Evolutionary conservation across 2,888 invertebrate genomes (phyloP).

Genomic region (Tortrix viridana): DNA sequence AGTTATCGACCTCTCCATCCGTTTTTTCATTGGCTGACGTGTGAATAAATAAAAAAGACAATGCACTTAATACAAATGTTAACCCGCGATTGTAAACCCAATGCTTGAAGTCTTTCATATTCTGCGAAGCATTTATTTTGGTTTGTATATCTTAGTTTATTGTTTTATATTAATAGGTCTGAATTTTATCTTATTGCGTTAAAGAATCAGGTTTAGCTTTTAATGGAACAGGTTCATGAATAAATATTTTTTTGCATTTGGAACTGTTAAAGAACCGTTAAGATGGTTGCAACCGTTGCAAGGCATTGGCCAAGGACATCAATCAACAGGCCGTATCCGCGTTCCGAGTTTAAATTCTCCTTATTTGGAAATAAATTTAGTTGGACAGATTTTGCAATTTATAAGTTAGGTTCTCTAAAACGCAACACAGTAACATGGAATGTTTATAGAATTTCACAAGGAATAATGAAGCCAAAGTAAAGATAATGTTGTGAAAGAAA

Average conservation of each 20-base stretch:
- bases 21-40: slow-evolving; percentile 25
- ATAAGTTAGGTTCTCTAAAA: background rate
- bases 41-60: slow-evolving; percentile 24
- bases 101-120: too few relatives aligned
- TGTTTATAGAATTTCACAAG: background rate
- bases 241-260: background rate
- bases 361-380: slow-evolving; percentile 15
- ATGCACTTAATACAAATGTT: background rate
- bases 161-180: background rate
- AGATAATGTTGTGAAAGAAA: background rate
- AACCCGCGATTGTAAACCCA: too few relatives aligned
- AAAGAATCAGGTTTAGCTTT: background rate
- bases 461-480: background rate
- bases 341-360: slow-evolving; percentile 28
- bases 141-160: too few relatives aligned
- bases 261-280: slow-evolving; percentile 5
- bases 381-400: background rate
- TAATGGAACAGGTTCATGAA: background rate
- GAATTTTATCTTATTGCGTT: background rate
- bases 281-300: slow-evolving; percentile 7
- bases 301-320: slow-evolving; percentile 21
- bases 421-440: background rate
- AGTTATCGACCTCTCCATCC: slow-evolving; percentile 31
- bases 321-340: slow-evolving; percentile 35
- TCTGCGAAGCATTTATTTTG: too few relatives aligned